These are phyloP conservation scores for Octodonta nipae DNA, from an alignment of 2,888 invertebrate species.

Conservation along the genomic window DNA sequence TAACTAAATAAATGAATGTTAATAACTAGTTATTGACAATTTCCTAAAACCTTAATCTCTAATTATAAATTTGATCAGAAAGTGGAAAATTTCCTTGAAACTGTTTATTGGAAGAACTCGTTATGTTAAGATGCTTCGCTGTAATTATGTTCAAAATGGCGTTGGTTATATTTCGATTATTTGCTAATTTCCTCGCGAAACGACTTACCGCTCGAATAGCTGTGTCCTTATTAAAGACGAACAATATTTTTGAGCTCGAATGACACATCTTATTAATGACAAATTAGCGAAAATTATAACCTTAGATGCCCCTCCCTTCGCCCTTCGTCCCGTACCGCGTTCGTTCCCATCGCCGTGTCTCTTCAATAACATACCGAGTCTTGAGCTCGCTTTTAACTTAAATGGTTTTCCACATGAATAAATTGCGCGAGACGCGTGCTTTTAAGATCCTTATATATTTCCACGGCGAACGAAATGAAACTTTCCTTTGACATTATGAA, in stretches of 20 bases:
- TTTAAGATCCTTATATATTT: slow-evolving; percentile 29
- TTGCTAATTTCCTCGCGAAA: slow-evolving; percentile 1
- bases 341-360: neutral
- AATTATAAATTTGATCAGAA: no score
- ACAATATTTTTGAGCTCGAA: slow-evolving; percentile 16
- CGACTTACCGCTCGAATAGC: neutral
- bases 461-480: slow-evolving; percentile 32
- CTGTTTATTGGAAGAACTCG: no score
- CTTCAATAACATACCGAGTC: neutral
- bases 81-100: no score
- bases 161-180: no score
- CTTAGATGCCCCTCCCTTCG: slow-evolving; percentile 15
- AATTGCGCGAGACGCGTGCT: slow-evolving; percentile 19
- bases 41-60: no score
- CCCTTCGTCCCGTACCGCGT: slow-evolving; percentile 11
- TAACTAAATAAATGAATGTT: no score
- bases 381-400: slow-evolving; percentile 20
- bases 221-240: slow-evolving; percentile 9
- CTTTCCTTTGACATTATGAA: slow-evolving; percentile 36
- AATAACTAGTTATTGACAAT: no score
- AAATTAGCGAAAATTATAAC: slow-evolving; percentile 19
- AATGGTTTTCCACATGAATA: slow-evolving; percentile 24
- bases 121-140: no score
- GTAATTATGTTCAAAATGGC: no score
- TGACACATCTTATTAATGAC: slow-evolving; percentile 17